Conservation (phyloP, 1,140 invertebrate genomes). For the Acromyrmex charruanus region DNA sequence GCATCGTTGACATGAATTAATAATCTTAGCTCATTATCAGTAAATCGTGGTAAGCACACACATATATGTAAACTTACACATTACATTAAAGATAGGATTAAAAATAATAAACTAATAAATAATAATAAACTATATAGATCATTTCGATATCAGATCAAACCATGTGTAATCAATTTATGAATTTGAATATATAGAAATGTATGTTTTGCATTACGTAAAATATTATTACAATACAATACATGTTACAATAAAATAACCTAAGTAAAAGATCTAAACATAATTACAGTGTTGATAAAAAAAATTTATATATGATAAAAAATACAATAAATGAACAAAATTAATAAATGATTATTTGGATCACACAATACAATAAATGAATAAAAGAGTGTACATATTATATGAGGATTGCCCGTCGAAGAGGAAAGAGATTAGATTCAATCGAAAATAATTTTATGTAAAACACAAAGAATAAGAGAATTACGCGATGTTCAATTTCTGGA, state of each 20-base stretch:
- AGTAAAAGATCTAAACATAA: neutral
- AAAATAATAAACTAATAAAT: neutral
- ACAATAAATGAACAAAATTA: neutral
- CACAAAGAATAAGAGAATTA: constrained; percentile 10
- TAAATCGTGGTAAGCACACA: neutral
- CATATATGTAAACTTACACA: neutral
- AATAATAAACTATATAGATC: neutral
- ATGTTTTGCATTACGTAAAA: neutral
- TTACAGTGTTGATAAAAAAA: neutral
- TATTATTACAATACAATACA: too few species aligned
- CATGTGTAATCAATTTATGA: neutral
- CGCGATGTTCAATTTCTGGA: constrained; percentile 68
- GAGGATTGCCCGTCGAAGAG: neutral
- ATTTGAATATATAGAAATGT: neutral
- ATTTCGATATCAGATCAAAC: constrained; percentile 1
- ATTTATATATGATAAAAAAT: neutral
- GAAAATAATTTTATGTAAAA: constrained; percentile 19
- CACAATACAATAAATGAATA: neutral
- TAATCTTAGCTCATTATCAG: neutral
- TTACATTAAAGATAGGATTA: neutral
- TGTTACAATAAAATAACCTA: neutral
- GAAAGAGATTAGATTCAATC: too few species aligned
- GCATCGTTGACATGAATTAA: constrained; percentile 6
- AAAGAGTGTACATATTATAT: neutral
- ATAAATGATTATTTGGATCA: neutral